Conservation (phyloP, 2,113 vertebrate species). For the Callithrix jacchus region DNA sequence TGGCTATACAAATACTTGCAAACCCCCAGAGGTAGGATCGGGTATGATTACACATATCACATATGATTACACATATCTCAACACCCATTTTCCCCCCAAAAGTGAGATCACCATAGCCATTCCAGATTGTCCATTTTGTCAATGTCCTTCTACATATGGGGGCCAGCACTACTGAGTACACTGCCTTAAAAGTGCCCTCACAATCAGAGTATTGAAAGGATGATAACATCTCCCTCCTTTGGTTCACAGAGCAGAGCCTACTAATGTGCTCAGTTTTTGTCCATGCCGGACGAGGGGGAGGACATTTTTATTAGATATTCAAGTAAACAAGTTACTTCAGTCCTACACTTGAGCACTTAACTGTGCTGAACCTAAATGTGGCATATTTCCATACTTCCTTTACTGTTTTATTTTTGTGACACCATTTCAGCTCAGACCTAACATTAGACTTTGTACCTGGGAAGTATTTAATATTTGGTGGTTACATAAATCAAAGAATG, state of each 20-base stretch:
- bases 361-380: not conserved
- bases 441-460: not conserved
- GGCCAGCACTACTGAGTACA: not conserved
- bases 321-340: not conserved
- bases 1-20: not conserved
- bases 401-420: not conserved
- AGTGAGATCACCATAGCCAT: too few species aligned
- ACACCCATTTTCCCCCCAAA: not conserved
- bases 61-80: not conserved
- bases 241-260: not conserved
- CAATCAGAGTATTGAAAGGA: not conserved
- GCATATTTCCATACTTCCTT: not conserved
- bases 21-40: not conserved
- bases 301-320: not conserved
- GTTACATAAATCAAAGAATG: too few species aligned
- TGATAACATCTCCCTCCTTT: too few species aligned
- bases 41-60: not conserved
- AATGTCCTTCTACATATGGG: not conserved
- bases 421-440: not conserved
- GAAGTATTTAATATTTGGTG: not conserved
- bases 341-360: not conserved
- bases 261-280: accelerated
- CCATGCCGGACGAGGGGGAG: not conserved
- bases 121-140: not conserved
- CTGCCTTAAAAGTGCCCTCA: too few species aligned